Conservation (phyloP, 1,140 invertebrate genomes). For the Coelopa frigida region DNA sequence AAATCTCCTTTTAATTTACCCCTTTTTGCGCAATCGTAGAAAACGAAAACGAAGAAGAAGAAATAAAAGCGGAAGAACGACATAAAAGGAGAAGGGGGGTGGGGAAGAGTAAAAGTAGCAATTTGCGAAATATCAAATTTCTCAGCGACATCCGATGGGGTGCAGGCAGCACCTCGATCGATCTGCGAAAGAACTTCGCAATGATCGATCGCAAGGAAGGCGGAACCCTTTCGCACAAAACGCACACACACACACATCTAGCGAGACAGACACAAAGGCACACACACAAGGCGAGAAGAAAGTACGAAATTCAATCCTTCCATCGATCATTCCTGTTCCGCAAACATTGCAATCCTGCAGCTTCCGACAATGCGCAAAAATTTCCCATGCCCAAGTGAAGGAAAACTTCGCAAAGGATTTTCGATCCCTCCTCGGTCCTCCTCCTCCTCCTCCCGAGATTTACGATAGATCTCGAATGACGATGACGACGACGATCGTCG, state of each 20-base stretch:
- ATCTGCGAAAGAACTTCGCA: not conserved
- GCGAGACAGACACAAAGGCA: not conserved
- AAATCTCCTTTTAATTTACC: too few species aligned
- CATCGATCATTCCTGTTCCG: conserved; percentile 37
- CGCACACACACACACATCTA: not conserved
- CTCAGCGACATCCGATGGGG: conserved; percentile 5
- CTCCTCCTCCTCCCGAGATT: conserved; percentile 11
- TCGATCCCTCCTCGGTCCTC: not conserved
- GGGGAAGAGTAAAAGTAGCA: conserved; percentile 4
- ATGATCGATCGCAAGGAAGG: conserved; percentile 8
- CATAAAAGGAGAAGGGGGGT: not conserved
- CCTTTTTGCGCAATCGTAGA: too few species aligned
- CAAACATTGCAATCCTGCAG: conserved; percentile 19
- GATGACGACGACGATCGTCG: conserved; percentile 13
- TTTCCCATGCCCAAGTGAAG: not conserved
- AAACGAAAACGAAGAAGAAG: too few species aligned
- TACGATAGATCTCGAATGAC: conserved; percentile 24
- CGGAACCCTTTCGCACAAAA: conserved; percentile 9
- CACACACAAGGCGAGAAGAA: not conserved
- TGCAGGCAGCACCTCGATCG: not conserved
- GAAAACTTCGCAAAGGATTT: conserved; percentile 10
- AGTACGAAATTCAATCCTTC: conserved; percentile 28
- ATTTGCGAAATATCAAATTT: not conserved
- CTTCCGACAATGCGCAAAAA: not conserved
- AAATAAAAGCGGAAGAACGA: conserved; percentile 1